phyloP scores from a whole-genome alignment of 2,888 invertebrate genomes.

The Andricus curvator region DNA sequence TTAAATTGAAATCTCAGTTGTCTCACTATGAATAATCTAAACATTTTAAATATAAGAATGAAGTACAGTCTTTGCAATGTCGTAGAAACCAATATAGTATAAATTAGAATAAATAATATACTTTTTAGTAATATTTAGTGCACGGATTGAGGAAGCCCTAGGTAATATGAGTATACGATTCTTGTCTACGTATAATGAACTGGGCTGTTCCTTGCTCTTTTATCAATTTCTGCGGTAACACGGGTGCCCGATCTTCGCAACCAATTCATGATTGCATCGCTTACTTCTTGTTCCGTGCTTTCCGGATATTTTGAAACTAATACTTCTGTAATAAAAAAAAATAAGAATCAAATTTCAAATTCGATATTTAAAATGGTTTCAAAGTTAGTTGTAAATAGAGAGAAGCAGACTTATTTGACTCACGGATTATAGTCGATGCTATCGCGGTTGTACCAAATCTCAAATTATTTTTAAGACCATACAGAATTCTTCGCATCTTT shows the following conservation, averaged over 20 bases:
- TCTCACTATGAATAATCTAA: too few relatives aligned
- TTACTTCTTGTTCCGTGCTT: neutral
- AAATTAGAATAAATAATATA: neutral
- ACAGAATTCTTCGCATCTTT: neutral
- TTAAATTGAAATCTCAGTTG: neutral
- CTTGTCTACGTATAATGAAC: neutral
- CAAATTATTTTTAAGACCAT: constrained; percentile 1
- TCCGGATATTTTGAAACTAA: neutral
- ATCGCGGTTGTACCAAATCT: neutral
- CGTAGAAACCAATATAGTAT: too few relatives aligned
- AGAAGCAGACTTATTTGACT: neutral
- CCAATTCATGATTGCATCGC: constrained; percentile 2
- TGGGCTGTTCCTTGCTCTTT: neutral
- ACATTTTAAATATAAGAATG: too few relatives aligned
- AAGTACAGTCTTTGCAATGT: too few relatives aligned
- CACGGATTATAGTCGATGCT: neutral
- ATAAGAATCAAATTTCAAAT: neutral
- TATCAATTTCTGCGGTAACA: neutral
- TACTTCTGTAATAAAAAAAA: neutral
- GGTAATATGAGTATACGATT: neutral
- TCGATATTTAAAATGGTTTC: neutral
- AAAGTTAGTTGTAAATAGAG: neutral
- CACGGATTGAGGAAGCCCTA: neutral
- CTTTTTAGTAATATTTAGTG: neutral
- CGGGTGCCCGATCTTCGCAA: neutral